Evolutionary conservation across 2,113 vertebrate genomes (phyloP).

Genomic region (Ctenodactylus gundi): DNA sequence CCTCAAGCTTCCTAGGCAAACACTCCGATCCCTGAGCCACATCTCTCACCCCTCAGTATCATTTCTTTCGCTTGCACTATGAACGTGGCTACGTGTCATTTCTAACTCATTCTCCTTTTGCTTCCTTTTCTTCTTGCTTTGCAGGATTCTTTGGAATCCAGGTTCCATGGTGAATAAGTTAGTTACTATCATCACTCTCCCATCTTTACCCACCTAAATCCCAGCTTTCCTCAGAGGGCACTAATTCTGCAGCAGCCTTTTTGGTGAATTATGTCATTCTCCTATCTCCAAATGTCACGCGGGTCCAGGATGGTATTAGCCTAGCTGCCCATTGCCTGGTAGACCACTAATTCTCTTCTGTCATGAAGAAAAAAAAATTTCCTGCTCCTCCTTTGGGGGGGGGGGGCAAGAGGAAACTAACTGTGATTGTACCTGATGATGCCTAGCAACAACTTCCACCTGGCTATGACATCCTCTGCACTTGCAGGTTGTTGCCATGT

Average conservation of each 20-base stretch:
- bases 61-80: not conserved
- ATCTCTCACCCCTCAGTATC: no score
- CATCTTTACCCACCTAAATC: not conserved
- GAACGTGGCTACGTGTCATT: not conserved
- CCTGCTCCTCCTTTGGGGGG: slow-evolving; percentile 44
- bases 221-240: not conserved
- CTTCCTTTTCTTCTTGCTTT: not conserved
- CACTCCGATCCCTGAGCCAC: no score
- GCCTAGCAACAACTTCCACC: slow-evolving; percentile 50
- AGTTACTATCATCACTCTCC: not conserved
- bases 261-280: not conserved
- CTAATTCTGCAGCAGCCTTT: not conserved
- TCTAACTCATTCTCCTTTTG: not conserved
- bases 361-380: not conserved
- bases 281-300: slow-evolving; percentile 28
- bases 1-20: no score
- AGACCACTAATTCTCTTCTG: not conserved
- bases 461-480: slow-evolving; percentile 8
- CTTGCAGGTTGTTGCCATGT: not conserved
- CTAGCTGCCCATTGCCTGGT: not conserved
- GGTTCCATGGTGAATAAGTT: not conserved
- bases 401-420: slow-evolving; percentile 54
- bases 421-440: slow-evolving; percentile 64
- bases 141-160: not conserved
- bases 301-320: not conserved